Evolutionary conservation across 2,113 vertebrate genomes (phyloP), one percentile per base, ranked within the genome.

Genomic region (Gymnorhina tibicen): DNA sequence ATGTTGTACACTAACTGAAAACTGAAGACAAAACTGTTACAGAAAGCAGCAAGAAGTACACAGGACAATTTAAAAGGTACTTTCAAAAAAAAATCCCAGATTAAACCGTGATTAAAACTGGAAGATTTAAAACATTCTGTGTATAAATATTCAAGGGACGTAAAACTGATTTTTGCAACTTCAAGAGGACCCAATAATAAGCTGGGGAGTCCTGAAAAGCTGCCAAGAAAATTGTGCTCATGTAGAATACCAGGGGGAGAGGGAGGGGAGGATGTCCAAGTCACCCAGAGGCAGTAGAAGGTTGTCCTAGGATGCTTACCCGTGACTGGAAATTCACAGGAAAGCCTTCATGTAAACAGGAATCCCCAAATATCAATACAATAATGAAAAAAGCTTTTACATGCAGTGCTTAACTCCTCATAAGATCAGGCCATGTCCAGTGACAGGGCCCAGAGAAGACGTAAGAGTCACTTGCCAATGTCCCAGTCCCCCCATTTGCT

Each of bases 31-130:
- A 81, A 93, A 91, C 35, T 42, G 24, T 81, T 70, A 60, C 17
- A 79, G 92, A 93, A 93, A 77, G n/a, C 73, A 84, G 27, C 53
- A 59, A 85, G 77, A 94, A 91, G 47, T 63, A 92, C 91, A 64
- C 7, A n/a, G 37, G 44, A 69, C 35, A 64, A 82, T 67, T 87
- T 50, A 69, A 85, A 95, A 64, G 9, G 19, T n/a, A 58, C 49
- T 87, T 79, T 9, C 0, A n/a, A n/a, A 86, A 75, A 72, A 75
- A 37, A 3, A 5, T 7, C 47, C 30, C 15, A 62, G 86, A 77
- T 69, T 58, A 49, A 47, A 78, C 16, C 20, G 37, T 20, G 9
- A 46, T 86, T 87, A 37, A 84, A 75, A 42, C 13, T 33, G 26
- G 42, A 72, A 67, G 18, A 87, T 28, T 67, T 52, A 49, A 95